These are phyloP conservation scores for Agonum fuliginosum DNA, from an alignment of 2,888 invertebrate genomes.

Conservation along the genomic window DNA sequence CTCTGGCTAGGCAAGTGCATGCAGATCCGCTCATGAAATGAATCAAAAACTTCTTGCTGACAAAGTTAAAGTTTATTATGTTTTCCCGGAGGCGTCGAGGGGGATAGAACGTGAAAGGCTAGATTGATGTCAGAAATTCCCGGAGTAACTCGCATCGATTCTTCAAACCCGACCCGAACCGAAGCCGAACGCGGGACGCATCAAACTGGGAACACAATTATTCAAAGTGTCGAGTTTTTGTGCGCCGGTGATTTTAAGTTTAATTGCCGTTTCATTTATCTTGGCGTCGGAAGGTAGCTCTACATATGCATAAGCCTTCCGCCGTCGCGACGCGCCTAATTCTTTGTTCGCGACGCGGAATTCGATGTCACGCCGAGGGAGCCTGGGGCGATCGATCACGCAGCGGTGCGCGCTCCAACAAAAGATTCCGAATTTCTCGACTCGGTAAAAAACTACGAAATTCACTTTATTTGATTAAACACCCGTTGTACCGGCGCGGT, in stretches of 20 bases:
- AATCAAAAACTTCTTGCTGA: slow-evolving; percentile 30
- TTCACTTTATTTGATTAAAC: slow-evolving; percentile 63
- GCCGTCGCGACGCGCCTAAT: slow-evolving; percentile 28
- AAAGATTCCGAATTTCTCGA: slow-evolving; percentile 53
- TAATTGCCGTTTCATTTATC: slow-evolving; percentile 66
- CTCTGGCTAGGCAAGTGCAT: too few species aligned
- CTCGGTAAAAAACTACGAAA: slow-evolving; percentile 59
- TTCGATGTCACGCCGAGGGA: slow-evolving; percentile 45
- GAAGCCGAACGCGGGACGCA: slow-evolving; percentile 53
- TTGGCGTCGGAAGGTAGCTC: slow-evolving; percentile 58
- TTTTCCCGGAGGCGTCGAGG: not conserved
- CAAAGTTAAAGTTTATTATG: slow-evolving; percentile 39
- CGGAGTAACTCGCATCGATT: slow-evolving; percentile 14
- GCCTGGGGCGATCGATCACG: slow-evolving; percentile 51
- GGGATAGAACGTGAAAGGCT: not conserved
- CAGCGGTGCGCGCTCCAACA: slow-evolving; percentile 48
- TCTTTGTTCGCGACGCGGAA: slow-evolving; percentile 32
- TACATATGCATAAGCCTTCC: slow-evolving; percentile 61
- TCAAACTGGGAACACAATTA: slow-evolving; percentile 64
- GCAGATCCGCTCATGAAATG: slow-evolving; percentile 11
- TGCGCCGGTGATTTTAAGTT: slow-evolving; percentile 61
- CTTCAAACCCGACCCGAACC: not conserved
- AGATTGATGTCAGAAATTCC: slow-evolving; percentile 42
- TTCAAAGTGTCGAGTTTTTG: slow-evolving; percentile 64
- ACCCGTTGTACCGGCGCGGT: slow-evolving; percentile 25